A percentile compares a stretch with the other conserved stretches of the same genome.
These are phyloP conservation scores for Heloderma charlesbogerti DNA, from an alignment of 2,113 vertebrate species.

Conservation along the genomic window DNA sequence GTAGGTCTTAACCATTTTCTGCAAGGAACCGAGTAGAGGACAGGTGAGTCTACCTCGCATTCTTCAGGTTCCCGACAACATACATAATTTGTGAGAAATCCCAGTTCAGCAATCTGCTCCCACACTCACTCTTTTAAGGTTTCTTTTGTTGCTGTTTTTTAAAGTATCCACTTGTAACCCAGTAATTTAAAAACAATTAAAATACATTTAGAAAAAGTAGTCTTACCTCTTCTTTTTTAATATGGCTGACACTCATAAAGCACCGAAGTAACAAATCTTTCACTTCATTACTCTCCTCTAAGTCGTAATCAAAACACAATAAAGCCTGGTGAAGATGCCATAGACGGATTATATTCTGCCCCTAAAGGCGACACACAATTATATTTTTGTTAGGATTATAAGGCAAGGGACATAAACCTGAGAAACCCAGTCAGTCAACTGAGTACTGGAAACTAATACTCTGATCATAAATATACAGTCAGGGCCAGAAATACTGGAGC, in stretches of 20 bases:
- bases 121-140: not conserved
- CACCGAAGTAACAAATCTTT: constrained; percentile 87
- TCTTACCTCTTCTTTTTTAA: constrained; percentile 89
- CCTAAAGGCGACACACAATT: constrained; percentile 68
- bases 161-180: not conserved
- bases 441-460: not conserved
- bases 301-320: constrained; percentile 84
- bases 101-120: not conserved
- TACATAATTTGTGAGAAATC: not conserved
- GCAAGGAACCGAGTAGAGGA: not conserved
- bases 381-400: not conserved
- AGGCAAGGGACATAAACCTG: not conserved
- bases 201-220: constrained; percentile 13
- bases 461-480: not conserved
- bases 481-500: no score
- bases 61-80: not conserved
- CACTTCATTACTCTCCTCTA: constrained; percentile 84
- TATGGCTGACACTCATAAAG: constrained; percentile 80
- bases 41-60: not conserved
- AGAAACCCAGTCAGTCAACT: not conserved
- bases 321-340: constrained; percentile 86
- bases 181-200: constrained; percentile 1
- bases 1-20: not conserved
- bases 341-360: constrained; percentile 81
- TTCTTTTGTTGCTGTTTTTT: not conserved